These are phyloP conservation scores for Thelaira solivaga DNA, from an alignment of 2,888 invertebrate species.

Conservation along the genomic window DNA sequence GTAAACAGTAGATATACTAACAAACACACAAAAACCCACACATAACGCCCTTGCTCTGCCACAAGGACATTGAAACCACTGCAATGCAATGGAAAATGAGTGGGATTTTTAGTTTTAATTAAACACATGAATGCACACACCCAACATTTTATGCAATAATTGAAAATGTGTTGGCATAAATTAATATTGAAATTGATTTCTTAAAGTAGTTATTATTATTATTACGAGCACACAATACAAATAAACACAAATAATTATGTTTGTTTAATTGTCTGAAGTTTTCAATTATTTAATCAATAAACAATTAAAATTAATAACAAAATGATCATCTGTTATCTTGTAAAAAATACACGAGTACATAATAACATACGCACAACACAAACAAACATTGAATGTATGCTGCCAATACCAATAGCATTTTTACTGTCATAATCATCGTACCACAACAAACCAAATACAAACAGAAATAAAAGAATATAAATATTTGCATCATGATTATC, in stretches of 20 bases:
- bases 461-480: background rate
- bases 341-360: background rate
- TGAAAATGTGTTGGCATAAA: constrained; percentile 28
- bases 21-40: background rate
- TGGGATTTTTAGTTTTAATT: constrained; percentile 21
- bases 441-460: background rate
- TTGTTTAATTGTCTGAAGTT: background rate
- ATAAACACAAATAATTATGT: background rate
- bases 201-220: constrained; percentile 28
- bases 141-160: constrained; percentile 1
- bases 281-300: constrained; percentile 46
- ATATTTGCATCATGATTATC: constrained; percentile 25
- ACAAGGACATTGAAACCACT: background rate
- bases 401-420: background rate
- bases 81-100: background rate
- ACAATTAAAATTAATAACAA: constrained; percentile 52
- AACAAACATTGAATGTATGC: background rate
- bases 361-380: too few species aligned
- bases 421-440: background rate
- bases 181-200: constrained; percentile 37
- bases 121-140: constrained; percentile 17
- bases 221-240: background rate
- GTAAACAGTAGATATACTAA: background rate
- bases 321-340: constrained; percentile 18
- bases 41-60: background rate